Evolutionary conservation across 2,113 vertebrate species (phyloP).

Genomic region (cattle (Bos taurus)): ARS-UCD2.0 NC_037331.1:116831501-116832000

Average conservation of each 20-base stretch:
- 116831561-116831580: fast-evolving
- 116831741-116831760: fast-evolving
- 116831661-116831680: fast-evolving
- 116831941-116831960: fast-evolving
- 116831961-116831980: too few relatives aligned
- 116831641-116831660: fast-evolving
- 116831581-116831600: fast-evolving
- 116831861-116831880: fast-evolving
- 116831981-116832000: background rate
- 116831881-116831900: background rate
- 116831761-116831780: background rate
- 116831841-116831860: background rate
- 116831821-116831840: background rate
- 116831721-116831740: fast-evolving
- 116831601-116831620: fast-evolving
- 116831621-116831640: fast-evolving
- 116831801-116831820: background rate
- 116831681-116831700: fast-evolving
- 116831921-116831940: fast-evolving
- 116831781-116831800: background rate
- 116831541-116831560: background rate
- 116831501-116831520: fast-evolving
- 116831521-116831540: background rate
- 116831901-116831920: background rate
- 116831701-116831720: background rate